phyloP scores from a whole-genome alignment of 2,113 vertebrate species.

The Austrofundulus limnaeus region DNA sequence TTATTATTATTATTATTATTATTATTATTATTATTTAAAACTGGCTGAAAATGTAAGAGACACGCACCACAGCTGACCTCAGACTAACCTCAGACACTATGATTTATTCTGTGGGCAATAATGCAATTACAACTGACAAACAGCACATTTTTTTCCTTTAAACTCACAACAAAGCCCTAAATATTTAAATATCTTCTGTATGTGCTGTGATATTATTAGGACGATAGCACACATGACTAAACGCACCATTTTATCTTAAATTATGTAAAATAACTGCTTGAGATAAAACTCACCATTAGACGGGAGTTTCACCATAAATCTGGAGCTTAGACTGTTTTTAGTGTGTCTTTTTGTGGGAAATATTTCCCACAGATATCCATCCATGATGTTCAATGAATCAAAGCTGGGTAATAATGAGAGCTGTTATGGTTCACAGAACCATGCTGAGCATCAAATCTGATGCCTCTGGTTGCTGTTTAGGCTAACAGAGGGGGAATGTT shows the following conservation, averaged over 20 bases:
- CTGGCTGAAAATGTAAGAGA: slow-evolving; percentile 32
- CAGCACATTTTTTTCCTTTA: slow-evolving; percentile 7
- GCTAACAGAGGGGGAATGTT: slow-evolving; percentile 36
- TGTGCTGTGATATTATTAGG: not conserved
- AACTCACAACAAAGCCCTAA: too few species aligned
- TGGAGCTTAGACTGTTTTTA: slow-evolving; percentile 1
- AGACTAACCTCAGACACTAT: slow-evolving; percentile 19
- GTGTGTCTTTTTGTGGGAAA: slow-evolving; percentile 25
- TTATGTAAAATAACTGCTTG: not conserved
- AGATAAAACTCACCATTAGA: not conserved
- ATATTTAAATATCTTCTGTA: not conserved
- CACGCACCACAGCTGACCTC: slow-evolving; percentile 34
- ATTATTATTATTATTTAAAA: slow-evolving; percentile 28
- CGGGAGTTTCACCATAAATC: not conserved
- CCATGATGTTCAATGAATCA: slow-evolving; percentile 29
- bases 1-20: slow-evolving; percentile 20
- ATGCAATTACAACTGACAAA: slow-evolving; percentile 7
- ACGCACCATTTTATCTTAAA: slow-evolving; percentile 3
- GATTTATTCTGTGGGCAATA: slow-evolving; percentile 34
- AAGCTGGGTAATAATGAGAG: slow-evolving; percentile 7
- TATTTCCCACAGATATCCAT: slow-evolving; percentile 22
- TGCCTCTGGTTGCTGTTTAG: slow-evolving; percentile 60
- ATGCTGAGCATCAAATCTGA: slow-evolving; percentile 44
- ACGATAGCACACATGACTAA: not conserved
- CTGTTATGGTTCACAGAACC: slow-evolving; percentile 29